A percentile compares a stretch with the other conserved stretches of the same genome.
Evolutionary conservation across 2,888 invertebrate genomes (phyloP).

Genomic region (Thalpophila matura): DNA sequence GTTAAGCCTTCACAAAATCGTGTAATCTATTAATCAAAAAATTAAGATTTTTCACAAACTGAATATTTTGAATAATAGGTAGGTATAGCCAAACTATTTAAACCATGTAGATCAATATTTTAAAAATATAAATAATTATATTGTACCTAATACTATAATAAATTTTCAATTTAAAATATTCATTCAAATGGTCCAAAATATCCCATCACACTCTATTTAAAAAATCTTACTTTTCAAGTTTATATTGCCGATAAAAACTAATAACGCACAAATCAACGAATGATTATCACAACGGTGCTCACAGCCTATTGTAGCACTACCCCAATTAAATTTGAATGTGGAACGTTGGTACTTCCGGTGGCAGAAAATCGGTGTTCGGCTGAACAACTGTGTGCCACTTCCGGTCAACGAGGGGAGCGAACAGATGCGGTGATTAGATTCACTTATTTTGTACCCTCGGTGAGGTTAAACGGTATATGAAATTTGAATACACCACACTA

Average conservation of each 20-base stretch:
- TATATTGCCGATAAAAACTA: conserved; percentile 55
- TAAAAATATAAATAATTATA: too few species aligned
- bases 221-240: conserved; percentile 19
- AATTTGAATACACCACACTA: conserved; percentile 64
- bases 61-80: too few species aligned
- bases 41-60: too few species aligned
- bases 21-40: too few species aligned
- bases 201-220: conserved; percentile 18
- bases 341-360: conserved; percentile 89
- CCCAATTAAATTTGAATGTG: conserved; percentile 89
- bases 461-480: conserved; percentile 83
- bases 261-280: conserved; percentile 56
- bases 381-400: conserved; percentile 89
- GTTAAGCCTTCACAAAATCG: too few species aligned
- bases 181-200: conserved; percentile 6
- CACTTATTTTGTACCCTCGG: conserved; percentile 77
- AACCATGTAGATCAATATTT: too few species aligned
- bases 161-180: too few species aligned
- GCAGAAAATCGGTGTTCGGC: conserved; percentile 88
- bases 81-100: too few species aligned
- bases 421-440: conserved; percentile 89
- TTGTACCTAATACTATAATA: too few species aligned
- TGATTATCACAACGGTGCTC: conserved; percentile 76
- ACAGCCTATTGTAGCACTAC: conserved; percentile 80
- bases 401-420: conserved; percentile 88